A percentile compares a stretch with the other conserved stretches of the same genome.
phyloP scores from a whole-genome alignment of 2,888 invertebrate species.

The Lycocerus yunnanus region DNA sequence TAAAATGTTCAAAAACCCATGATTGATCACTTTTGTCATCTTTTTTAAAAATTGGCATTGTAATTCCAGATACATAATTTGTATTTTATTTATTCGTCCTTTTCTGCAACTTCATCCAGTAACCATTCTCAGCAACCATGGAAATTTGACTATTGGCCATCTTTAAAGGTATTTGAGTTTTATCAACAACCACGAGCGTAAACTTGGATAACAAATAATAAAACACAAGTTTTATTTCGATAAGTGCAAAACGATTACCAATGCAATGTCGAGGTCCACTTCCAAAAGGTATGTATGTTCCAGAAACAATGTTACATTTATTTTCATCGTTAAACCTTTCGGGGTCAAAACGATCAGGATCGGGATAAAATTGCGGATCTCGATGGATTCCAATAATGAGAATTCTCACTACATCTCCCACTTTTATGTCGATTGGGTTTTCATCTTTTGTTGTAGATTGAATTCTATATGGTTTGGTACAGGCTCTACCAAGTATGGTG shows the following conservation, averaged over 20 bases:
- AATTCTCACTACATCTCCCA: slow-evolving; percentile 34
- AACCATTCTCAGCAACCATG: slow-evolving; percentile 39
- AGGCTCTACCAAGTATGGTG: slow-evolving; percentile 35
- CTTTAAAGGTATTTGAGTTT: slow-evolving; percentile 41
- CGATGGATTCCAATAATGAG: slow-evolving; percentile 43
- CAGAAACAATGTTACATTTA: slow-evolving; percentile 56
- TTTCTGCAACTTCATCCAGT: slow-evolving; percentile 40
- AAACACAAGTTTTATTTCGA: slow-evolving; percentile 42
- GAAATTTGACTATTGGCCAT: slow-evolving; percentile 32
- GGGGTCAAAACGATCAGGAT: slow-evolving; percentile 48
- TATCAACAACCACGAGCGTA: slow-evolving; percentile 39
- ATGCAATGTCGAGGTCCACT: slow-evolving; percentile 68
- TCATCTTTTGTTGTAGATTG: slow-evolving; percentile 31
- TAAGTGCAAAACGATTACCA: slow-evolving; percentile 53
- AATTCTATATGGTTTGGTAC: slow-evolving; percentile 38
- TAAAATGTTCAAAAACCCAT: too few relatives aligned
- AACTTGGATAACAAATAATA: slow-evolving; percentile 41
- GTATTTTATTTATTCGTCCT: slow-evolving; percentile 3
- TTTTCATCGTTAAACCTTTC: slow-evolving; percentile 59
- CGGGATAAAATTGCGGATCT: slow-evolving; percentile 42
- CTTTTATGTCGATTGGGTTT: slow-evolving; percentile 29
- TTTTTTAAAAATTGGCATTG: too few relatives aligned
- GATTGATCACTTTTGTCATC: too few relatives aligned
- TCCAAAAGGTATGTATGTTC: slow-evolving; percentile 49
- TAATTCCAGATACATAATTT: too few relatives aligned